Evolutionary conservation across 2,113 vertebrate species (phyloP).

Genomic region (Periophthalmodon schlosseri): DNA sequence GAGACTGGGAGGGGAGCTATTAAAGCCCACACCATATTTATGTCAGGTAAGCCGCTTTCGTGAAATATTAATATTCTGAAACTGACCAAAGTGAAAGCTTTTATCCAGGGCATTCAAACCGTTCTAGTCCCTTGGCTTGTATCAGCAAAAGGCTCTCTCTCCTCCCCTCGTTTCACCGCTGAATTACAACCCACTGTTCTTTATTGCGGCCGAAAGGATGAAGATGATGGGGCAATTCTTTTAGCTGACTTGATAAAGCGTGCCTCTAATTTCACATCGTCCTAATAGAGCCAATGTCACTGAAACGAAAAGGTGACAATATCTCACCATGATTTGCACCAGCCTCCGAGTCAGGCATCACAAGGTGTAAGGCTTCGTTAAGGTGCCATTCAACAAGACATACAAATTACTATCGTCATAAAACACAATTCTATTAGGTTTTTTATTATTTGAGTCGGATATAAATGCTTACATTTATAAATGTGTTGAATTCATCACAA

Average conservation of each 20-base stretch:
- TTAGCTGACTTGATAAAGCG: constrained; percentile 72
- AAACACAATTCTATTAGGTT: constrained; percentile 28
- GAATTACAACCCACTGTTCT: constrained; percentile 68
- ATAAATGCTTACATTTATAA: constrained; percentile 1
- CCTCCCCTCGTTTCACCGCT: constrained; percentile 43
- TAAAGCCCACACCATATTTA: constrained; percentile 79
- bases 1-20: constrained; percentile 72
- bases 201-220: constrained; percentile 61
- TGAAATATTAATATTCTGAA: constrained; percentile 84
- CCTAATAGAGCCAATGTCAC: constrained; percentile 56
- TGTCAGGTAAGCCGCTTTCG: constrained; percentile 77
- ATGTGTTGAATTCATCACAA: neutral
- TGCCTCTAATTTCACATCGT: constrained; percentile 54
- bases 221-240: constrained; percentile 69
- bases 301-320: constrained; percentile 54
- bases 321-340: constrained; percentile 50
- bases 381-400: constrained; percentile 41
- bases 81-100: constrained; percentile 82
- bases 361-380: constrained; percentile 16
- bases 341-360: constrained; percentile 21
- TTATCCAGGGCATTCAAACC: constrained; percentile 70
- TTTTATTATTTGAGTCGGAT: constrained; percentile 24
- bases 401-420: constrained; percentile 20
- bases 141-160: constrained; percentile 63
- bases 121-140: constrained; percentile 58